These are phyloP conservation scores for Monochamus alternatus DNA, from an alignment of 2,888 invertebrate genomes.

Conservation along the genomic window DNA sequence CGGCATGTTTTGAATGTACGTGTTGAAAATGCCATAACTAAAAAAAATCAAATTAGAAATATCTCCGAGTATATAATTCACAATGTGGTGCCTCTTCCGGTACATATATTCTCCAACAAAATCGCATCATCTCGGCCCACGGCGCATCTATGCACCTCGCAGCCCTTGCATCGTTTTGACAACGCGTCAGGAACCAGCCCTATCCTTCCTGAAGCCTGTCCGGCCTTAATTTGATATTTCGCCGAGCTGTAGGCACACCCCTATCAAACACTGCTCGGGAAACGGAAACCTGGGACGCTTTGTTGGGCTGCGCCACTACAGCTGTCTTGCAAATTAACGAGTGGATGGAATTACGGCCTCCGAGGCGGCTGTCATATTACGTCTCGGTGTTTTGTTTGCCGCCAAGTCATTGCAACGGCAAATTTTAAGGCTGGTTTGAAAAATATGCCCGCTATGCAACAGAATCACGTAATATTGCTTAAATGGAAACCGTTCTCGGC, in stretches of 20 bases:
- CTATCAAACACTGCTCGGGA: conserved; percentile 17
- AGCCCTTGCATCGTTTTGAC: too few species aligned
- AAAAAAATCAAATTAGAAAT: too few species aligned
- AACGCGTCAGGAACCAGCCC: too few species aligned
- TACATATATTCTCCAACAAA: too few species aligned
- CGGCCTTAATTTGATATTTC: conserved; percentile 5
- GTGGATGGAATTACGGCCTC: conserved; percentile 10
- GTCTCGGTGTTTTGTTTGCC: background rate
- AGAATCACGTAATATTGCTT: too few species aligned
- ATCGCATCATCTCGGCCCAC: background rate
- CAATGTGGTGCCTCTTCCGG: too few species aligned
- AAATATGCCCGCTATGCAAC: too few species aligned
- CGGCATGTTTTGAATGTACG: too few species aligned
- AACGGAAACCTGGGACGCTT: background rate
- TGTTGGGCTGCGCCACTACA: background rate
- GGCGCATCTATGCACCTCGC: background rate
- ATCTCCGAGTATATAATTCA: too few species aligned
- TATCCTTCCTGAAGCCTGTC: background rate
- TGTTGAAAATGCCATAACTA: too few species aligned
- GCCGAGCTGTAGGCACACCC: background rate
- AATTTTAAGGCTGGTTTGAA: background rate
- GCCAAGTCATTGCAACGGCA: background rate
- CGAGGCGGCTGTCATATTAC: conserved; percentile 11
- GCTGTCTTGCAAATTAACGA: conserved; percentile 9
- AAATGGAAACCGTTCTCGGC: too few species aligned